A percentile compares a stretch with the other conserved stretches of the same genome.
Evolutionary conservation across 2,113 vertebrate species (phyloP).

Genomic region (Siniperca chuatsi): DNA sequence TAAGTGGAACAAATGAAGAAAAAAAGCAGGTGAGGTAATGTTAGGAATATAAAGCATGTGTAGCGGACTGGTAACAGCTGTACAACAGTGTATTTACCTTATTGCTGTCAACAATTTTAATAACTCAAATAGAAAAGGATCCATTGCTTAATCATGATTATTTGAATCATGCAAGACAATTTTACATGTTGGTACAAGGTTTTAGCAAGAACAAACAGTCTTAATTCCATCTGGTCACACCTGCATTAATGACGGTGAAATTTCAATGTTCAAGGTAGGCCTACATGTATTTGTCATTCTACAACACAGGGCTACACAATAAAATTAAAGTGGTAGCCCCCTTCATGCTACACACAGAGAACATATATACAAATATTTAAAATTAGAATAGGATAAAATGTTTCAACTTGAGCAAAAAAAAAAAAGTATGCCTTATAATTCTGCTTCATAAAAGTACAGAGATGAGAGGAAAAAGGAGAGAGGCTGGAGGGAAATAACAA

Average conservation of each 20-base stretch:
- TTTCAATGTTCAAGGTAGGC: too few relatives aligned
- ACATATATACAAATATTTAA: too few relatives aligned
- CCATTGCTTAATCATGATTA: not conserved
- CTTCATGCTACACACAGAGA: too few relatives aligned
- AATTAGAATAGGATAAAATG: too few relatives aligned
- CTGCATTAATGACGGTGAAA: not conserved
- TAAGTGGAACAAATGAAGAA: constrained; percentile 51
- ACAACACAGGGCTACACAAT: too few relatives aligned
- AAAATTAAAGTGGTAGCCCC: too few relatives aligned
- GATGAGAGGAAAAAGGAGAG: not conserved
- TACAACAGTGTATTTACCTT: not conserved
- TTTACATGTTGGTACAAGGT: not conserved
- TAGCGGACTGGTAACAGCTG: not conserved
- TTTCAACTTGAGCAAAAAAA: too few relatives aligned
- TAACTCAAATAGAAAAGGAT: not conserved
- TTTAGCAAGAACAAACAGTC: not conserved
- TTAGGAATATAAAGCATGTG: constrained; percentile 38
- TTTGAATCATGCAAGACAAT: not conserved
- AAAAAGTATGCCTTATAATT: too few relatives aligned
- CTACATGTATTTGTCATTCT: too few relatives aligned
- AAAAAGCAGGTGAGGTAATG: constrained; percentile 30
- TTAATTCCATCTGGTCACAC: not conserved
- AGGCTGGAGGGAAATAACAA: too few relatives aligned
- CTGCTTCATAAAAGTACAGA: not conserved
- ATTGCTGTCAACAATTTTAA: constrained; percentile 2